Conservation (phyloP, 2,113 vertebrate genomes). For the Willisornis vidua region DNA sequence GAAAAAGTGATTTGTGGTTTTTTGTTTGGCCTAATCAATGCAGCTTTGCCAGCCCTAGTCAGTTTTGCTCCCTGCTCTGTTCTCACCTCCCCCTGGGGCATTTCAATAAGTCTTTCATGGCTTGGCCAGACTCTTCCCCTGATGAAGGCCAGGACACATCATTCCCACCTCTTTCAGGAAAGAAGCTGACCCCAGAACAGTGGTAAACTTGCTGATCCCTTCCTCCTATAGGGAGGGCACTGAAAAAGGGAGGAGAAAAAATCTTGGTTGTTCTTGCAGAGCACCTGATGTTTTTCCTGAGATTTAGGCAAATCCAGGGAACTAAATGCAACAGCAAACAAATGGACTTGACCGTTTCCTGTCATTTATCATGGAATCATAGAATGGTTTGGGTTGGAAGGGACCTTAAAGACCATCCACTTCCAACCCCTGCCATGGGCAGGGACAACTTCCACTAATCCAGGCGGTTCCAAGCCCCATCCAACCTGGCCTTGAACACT, state of each 20-base stretch:
- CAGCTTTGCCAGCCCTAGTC: background rate
- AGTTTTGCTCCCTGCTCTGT: background rate
- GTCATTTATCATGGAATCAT: background rate
- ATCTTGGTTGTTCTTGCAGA: background rate
- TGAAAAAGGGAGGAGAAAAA: rapidly evolving
- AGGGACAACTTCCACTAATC: background rate
- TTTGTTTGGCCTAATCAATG: background rate
- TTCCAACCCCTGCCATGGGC: background rate
- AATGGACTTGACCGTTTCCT: rapidly evolving
- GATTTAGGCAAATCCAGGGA: background rate
- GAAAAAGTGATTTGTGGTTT: background rate
- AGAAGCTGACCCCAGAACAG: background rate
- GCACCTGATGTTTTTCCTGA: background rate
- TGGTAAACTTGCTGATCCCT: background rate
- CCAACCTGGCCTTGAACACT: background rate
- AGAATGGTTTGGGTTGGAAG: background rate
- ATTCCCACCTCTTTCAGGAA: background rate
- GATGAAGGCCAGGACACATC: background rate
- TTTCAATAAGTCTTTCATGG: rapidly evolving
- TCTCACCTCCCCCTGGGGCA: background rate
- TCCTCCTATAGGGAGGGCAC: background rate
- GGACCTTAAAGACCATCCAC: rapidly evolving
- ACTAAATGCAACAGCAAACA: background rate
- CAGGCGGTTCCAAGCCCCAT: background rate
- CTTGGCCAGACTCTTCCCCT: background rate